Conservation (phyloP, 2,888 invertebrate genomes). For the Kryphioiulus occultus region DNA sequence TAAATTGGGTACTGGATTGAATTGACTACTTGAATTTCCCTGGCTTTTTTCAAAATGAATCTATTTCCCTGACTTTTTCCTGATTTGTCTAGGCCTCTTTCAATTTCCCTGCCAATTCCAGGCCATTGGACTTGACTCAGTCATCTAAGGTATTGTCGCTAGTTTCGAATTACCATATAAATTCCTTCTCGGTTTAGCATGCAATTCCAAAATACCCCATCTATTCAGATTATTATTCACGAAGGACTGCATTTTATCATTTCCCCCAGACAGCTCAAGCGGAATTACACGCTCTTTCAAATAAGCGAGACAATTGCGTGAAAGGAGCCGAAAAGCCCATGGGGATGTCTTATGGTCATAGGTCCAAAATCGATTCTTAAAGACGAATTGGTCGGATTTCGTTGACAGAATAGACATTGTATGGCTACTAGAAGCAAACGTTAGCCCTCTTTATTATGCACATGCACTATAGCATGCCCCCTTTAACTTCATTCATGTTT, state of each 20-base stretch:
- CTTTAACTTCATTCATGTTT: neutral
- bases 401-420: neutral
- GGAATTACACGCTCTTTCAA: neutral
- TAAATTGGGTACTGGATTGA: too few species aligned
- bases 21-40: too few species aligned
- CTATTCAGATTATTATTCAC: neutral
- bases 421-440: neutral
- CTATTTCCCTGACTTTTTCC: too few species aligned
- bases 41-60: too few species aligned
- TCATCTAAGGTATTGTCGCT: neutral
- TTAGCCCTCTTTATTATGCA: neutral
- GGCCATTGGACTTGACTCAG: too few species aligned
- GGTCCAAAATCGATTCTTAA: neutral
- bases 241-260: neutral
- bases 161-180: neutral
- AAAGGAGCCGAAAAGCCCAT: neutral
- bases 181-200: neutral
- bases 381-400: neutral
- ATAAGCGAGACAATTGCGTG: neutral
- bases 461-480: neutral
- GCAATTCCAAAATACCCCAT: neutral
- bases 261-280: neutral
- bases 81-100: too few species aligned
- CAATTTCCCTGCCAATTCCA: too few species aligned
- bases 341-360: neutral